phyloP scores from a whole-genome alignment of 2,888 invertebrate species.

The Idaea straminata region DNA sequence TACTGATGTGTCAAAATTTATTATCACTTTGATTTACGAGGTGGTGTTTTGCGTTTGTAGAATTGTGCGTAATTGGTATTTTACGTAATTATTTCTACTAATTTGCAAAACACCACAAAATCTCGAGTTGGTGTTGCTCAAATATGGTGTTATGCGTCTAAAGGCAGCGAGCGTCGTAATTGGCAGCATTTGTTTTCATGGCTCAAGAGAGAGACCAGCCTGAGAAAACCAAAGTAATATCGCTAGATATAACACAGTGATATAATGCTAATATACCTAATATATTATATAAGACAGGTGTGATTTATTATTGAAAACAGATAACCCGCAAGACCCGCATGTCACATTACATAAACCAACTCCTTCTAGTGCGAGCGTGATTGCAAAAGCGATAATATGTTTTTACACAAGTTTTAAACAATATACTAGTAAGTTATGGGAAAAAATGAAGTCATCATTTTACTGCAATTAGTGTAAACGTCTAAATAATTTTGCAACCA shows the following conservation, averaged over 20 bases:
- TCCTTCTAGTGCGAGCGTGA: conserved; percentile 29
- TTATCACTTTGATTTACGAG: no score
- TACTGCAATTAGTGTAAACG: conserved; percentile 42
- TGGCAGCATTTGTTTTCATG: no score
- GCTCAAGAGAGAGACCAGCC: no score
- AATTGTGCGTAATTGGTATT: no score
- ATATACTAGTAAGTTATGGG: conserved; percentile 66
- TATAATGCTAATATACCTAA: conserved; percentile 19
- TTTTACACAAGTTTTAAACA: conserved; percentile 59
- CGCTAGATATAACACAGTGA: conserved; percentile 5
- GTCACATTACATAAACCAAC: conserved; percentile 24
- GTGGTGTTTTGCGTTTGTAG: no score
- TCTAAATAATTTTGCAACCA: conserved; percentile 60
- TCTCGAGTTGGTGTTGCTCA: no score
- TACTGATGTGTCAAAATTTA: no score
- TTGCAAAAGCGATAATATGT: conserved; percentile 59
- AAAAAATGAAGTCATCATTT: conserved; percentile 59
- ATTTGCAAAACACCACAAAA: no score
- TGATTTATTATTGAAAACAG: conserved; percentile 34
- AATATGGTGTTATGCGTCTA: no score
- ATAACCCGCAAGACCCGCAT: conserved; percentile 24
- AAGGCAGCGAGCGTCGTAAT: no score
- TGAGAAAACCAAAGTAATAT: background rate
- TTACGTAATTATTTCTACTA: no score
- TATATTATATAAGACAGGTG: conserved; percentile 22